These are phyloP conservation scores for Trachelus troglodyta DNA, from an alignment of 2,888 invertebrate genomes.

Conservation along the genomic window DNA sequence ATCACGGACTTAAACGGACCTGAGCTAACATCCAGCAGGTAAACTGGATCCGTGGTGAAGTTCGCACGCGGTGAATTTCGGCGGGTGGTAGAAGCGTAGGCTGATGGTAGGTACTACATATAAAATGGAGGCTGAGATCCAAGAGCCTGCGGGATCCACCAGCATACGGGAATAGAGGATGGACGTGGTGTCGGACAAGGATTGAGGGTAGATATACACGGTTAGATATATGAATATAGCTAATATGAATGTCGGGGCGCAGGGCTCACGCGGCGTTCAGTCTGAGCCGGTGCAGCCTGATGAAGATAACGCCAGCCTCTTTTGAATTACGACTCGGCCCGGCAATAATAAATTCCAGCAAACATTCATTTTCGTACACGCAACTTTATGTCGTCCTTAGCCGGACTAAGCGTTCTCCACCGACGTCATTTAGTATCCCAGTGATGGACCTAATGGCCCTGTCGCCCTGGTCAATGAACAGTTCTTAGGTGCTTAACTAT, in stretches of 20 bases:
- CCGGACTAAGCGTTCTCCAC: constrained; percentile 59
- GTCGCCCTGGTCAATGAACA: constrained; percentile 43
- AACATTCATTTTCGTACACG: constrained; percentile 66
- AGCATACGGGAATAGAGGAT: background rate
- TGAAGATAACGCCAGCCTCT: constrained; percentile 65
- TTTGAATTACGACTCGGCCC: constrained; percentile 63
- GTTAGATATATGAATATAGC: constrained; percentile 12
- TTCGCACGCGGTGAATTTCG: constrained; percentile 4
- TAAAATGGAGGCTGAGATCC: background rate
- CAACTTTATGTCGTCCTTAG: constrained; percentile 65
- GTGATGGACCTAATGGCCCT: constrained; percentile 62
- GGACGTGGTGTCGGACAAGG: constrained; percentile 13
- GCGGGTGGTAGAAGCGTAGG: constrained; percentile 3
- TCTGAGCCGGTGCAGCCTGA: constrained; percentile 48
- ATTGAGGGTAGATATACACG: constrained; percentile 13
- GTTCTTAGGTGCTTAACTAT: constrained; percentile 15
- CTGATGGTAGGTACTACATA: background rate
- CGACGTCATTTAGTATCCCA: constrained; percentile 64
- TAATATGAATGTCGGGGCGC: constrained; percentile 20
- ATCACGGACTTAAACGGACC: background rate
- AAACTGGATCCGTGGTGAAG: constrained; percentile 11
- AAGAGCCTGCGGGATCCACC: constrained; percentile 4
- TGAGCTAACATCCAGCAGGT: background rate
- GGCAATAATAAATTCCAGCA: constrained; percentile 65
- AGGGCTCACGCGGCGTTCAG: constrained; percentile 50